Evolutionary conservation across 2,797 vertebrate genomes (phyloP).

Genomic region (Sebastes iracundus): DNA sequence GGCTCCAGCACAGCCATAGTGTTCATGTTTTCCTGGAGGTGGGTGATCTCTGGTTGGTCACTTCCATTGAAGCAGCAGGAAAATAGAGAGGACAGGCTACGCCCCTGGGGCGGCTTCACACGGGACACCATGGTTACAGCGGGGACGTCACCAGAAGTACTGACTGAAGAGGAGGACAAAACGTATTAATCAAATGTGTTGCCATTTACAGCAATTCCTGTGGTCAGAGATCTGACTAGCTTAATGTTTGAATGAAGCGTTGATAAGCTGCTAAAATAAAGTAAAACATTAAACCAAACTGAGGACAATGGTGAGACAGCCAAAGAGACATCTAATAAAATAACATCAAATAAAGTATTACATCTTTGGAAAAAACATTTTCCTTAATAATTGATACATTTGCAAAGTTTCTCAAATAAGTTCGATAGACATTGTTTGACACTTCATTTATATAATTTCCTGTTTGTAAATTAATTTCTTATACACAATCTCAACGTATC

Average conservation of each 20-base stretch:
- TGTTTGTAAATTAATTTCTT: too few relatives aligned
- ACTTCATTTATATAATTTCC: background rate
- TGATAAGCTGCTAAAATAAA: background rate
- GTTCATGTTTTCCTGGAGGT: conserved; percentile 86
- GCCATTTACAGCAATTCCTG: background rate
- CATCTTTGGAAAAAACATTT: background rate
- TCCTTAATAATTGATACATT: background rate
- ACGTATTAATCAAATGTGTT: background rate
- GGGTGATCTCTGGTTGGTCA: conserved; percentile 92
- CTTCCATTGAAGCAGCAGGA: conserved; percentile 91
- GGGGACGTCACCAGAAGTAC: background rate
- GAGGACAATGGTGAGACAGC: too few relatives aligned
- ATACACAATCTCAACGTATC: too few relatives aligned
- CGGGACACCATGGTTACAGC: conserved; percentile 84
- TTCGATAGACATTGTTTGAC: background rate
- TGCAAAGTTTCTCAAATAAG: background rate
- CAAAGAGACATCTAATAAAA: too few relatives aligned
- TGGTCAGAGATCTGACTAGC: background rate
- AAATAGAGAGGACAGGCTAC: conserved; percentile 86
- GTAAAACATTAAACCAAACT: too few relatives aligned
- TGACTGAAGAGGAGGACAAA: background rate
- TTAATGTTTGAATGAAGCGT: too few relatives aligned
- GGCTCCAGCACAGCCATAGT: conserved; percentile 87
- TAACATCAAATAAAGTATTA: background rate
- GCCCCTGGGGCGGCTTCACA: conserved; percentile 68